These are phyloP conservation scores for Phymanthus crucifer DNA, from an alignment of 92 coral and sea anemone genomes.

Conservation along the genomic window DNA sequence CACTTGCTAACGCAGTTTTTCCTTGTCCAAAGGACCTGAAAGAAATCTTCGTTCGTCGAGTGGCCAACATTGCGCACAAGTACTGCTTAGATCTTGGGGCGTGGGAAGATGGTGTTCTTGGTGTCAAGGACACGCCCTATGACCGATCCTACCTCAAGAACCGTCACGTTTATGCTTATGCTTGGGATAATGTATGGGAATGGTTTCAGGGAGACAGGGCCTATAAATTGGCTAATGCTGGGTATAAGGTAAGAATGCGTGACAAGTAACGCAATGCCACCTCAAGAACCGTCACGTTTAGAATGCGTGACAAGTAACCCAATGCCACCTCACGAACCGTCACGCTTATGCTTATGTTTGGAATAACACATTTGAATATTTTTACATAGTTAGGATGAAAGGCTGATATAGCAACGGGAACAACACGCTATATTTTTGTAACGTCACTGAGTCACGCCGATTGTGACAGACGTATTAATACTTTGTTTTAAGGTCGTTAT, in stretches of 20 bases:
- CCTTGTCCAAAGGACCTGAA: constrained; percentile 61
- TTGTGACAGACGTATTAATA: neutral
- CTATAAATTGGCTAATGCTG: constrained; percentile 75
- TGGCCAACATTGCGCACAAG: constrained; percentile 74
- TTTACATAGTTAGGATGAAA: neutral
- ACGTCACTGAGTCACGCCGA: too few relatives aligned
- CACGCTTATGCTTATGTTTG: neutral
- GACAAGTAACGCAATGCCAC: neutral
- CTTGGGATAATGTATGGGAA: constrained; percentile 99
- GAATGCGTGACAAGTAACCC: neutral
- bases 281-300: neutral
- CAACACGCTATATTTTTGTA: neutral
- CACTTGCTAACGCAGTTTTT: too few relatives aligned
- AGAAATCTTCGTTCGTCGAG: constrained; percentile 83
- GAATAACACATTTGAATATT: neutral
- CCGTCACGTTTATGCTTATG: constrained; percentile 82
- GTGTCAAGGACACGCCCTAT: constrained; percentile 80
- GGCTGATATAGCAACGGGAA: neutral
- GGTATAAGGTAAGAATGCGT: constrained; percentile 59
- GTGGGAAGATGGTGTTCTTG: constrained; percentile 95
- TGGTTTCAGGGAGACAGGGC: constrained; percentile 93
- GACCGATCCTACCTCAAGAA: constrained; percentile 69
- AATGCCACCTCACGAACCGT: neutral
- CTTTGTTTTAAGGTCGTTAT: constrained; percentile 64
- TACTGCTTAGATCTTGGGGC: constrained; percentile 85